Evolutionary conservation across 2,113 vertebrate genomes (phyloP), one percentile per base, ranked within the genome.

Genomic region (Caloenas nicobarica): DNA sequence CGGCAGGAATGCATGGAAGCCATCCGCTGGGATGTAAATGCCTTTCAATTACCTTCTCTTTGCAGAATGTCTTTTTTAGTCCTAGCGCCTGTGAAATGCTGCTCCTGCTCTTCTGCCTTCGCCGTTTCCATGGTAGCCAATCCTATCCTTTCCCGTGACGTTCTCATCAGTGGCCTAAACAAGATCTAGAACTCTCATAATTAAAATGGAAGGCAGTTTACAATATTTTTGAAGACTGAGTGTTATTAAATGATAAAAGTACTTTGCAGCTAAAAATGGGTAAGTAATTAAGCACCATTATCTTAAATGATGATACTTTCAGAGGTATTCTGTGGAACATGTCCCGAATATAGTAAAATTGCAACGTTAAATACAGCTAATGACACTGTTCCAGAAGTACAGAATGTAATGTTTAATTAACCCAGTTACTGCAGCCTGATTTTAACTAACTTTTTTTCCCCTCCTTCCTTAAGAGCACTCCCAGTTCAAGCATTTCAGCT

Each of bases 201-300:
- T 58, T 70, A 82, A 82, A 88, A 93, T 62, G 91, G 91, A 76
- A 95, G 23, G 28, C 82, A 70, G 71, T 44, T 87, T 86, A 73
- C 42, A 56, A 0, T 6, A 42, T 74, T 90, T 95, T 40, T 87
- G 89, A 91, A 87, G 81, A 42, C 38, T 16, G 79, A 12, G 60
- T 69, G 86, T 84, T 60, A 81, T 91, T 83, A 66, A 17, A 10
- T 7, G 85, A 62, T 31, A 60, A 51, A 95, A 93, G 91, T 58
- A 90, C 60, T 90, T 87, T 8, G 56, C 58, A 86, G 81, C 58
- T 96, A 91, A 94, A 96, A 94, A 38, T 34, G 71, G 46, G 0
- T 50, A 82, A 88, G 89, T 96, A 97, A 96, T 95, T 96, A 97
- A 93, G 90, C 80, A 81, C 60, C 64, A 91, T 96, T 94, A 86